Percentiles rank a stretch among this genome's conserved stretches.
Evolutionary conservation across 1,140 invertebrate species (phyloP).

Genomic region (Halesus radiatus): DNA sequence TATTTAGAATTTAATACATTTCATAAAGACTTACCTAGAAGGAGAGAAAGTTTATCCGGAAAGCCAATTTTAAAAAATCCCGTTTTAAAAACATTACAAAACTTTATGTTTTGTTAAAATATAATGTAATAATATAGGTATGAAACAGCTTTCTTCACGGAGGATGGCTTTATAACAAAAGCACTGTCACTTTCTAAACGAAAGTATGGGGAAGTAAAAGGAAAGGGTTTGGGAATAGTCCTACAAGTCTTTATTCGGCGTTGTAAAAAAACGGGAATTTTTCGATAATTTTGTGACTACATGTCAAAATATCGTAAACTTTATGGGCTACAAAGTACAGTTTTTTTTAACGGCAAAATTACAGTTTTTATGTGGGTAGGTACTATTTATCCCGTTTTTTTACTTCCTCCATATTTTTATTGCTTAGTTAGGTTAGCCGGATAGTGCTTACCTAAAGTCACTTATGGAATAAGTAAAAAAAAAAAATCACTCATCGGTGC

Average conservation of each 20-base stretch:
- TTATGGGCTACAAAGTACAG: background rate
- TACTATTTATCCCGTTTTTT: too few relatives aligned
- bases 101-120: background rate
- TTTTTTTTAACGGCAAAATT: constrained; percentile 15
- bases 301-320: background rate
- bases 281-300: background rate
- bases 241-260: background rate
- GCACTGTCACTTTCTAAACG: constrained; percentile 16
- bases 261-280: background rate
- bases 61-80: constrained; percentile 5
- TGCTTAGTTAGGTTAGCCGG: too few relatives aligned
- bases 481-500: too few relatives aligned
- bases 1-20: too few relatives aligned
- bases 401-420: too few relatives aligned
- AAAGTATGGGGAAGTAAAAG: constrained; percentile 9
- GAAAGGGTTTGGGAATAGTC: background rate
- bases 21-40: background rate
- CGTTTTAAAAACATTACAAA: background rate
- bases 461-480: too few relatives aligned
- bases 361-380: background rate
- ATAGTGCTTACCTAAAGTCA: too few relatives aligned
- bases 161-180: background rate
- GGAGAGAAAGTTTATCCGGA: background rate
- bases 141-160: too few relatives aligned
- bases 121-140: background rate